Percentiles rank a stretch among this genome's conserved stretches.
phyloP scores from a whole-genome alignment of 2,888 invertebrate genomes.

The Acronicta psi region DNA sequence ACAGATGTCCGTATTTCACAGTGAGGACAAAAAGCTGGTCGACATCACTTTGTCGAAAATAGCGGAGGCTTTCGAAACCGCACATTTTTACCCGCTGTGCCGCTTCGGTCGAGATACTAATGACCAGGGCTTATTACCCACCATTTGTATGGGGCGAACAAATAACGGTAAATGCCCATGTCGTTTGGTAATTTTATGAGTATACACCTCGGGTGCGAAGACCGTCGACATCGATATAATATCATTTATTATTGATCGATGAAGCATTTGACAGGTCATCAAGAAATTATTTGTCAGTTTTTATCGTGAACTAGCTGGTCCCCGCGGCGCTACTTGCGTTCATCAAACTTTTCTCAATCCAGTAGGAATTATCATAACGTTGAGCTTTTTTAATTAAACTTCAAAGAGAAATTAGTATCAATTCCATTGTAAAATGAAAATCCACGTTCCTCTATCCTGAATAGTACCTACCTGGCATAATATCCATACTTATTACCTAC shows the following conservation, averaged over 20 bases:
- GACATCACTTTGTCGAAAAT: slow-evolving; percentile 37
- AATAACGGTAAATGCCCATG: slow-evolving; percentile 31
- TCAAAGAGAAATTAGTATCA: no score
- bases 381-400: no score
- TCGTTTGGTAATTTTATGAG: slow-evolving; percentile 4
- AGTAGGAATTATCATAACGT: no score
- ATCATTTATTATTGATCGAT: no score
- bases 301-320: no score
- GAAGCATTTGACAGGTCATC: no score
- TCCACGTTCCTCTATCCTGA: not conserved
- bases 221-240: no score
- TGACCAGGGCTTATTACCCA: slow-evolving; percentile 56
- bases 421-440: not conserved
- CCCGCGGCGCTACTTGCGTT: no score
- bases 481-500: not conserved
- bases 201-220: no score
- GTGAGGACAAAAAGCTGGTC: slow-evolving; percentile 25
- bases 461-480: no score
- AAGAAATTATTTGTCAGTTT: no score
- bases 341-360: no score
- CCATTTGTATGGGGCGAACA: slow-evolving; percentile 42
- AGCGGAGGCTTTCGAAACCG: slow-evolving; percentile 37
- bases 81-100: slow-evolving; percentile 58
- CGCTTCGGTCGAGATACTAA: slow-evolving; percentile 54
- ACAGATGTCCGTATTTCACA: slow-evolving; percentile 23